Evolutionary conservation across 2,888 invertebrate genomes (phyloP).

Genomic region (Ceratothoa steindachneri): DNA sequence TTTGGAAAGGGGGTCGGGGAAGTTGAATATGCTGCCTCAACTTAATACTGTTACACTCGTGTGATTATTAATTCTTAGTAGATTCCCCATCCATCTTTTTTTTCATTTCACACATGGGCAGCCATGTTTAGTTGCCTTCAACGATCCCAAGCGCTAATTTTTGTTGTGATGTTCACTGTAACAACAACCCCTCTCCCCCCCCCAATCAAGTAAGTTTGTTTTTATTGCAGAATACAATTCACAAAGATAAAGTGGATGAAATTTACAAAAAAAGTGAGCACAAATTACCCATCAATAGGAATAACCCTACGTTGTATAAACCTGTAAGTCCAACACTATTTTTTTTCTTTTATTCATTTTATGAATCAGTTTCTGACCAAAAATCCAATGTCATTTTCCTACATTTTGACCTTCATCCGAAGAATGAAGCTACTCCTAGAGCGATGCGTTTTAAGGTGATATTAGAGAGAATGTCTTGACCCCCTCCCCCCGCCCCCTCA

Average conservation of each 20-base stretch:
- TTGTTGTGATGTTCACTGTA: no score
- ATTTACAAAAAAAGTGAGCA: not conserved
- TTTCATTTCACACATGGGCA: no score
- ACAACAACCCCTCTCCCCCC: no score
- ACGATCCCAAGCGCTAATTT: no score
- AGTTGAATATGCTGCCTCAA: no score
- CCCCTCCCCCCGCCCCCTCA: no score
- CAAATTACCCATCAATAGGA: not conserved
- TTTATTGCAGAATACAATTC: not conserved
- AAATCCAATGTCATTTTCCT: not conserved
- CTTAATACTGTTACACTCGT: no score
- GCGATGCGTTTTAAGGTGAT: not conserved
- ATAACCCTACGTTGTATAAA: not conserved
- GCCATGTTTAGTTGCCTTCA: no score
- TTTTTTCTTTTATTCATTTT: not conserved
- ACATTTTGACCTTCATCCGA: not conserved
- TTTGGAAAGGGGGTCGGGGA: no score
- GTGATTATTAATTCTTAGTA: no score
- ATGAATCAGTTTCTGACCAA: not conserved
- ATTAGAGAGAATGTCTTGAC: not conserved
- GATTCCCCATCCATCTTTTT: no score
- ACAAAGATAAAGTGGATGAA: not conserved
- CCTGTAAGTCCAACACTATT: not conserved
- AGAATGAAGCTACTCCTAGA: not conserved
- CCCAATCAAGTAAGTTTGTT: no score